These are phyloP conservation scores for Sclerurus mexicanus DNA, from an alignment of 2,113 vertebrate species.

Conservation along the genomic window DNA sequence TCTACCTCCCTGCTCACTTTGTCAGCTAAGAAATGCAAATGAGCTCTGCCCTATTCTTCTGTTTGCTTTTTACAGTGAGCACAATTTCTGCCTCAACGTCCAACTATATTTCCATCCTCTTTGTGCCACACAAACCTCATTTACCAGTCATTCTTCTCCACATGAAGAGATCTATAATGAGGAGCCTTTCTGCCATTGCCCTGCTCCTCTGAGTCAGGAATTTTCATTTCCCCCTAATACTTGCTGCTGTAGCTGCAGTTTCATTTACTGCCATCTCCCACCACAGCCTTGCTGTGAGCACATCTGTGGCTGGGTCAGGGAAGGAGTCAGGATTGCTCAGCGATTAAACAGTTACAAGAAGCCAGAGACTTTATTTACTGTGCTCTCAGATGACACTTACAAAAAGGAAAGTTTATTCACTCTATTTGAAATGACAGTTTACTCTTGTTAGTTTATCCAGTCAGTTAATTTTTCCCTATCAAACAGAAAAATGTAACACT, in stretches of 20 bases:
- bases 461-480: neutral
- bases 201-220: slow-evolving; percentile 64
- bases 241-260: slow-evolving; percentile 61
- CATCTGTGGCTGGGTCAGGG: slow-evolving; percentile 51
- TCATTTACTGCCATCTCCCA: slow-evolving; percentile 48
- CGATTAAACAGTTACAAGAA: neutral
- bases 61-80: slow-evolving; percentile 58
- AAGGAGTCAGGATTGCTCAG: neutral
- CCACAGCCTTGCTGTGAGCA: slow-evolving; percentile 44
- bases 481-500: neutral
- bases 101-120: slow-evolving; percentile 66
- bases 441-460: neutral
- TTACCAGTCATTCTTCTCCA: slow-evolving; percentile 66
- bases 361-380: slow-evolving; percentile 9
- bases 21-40: slow-evolving; percentile 41
- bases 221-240: slow-evolving; percentile 61
- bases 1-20: neutral
- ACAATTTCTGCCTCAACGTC: slow-evolving; percentile 59
- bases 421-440: neutral
- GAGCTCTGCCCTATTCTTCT: slow-evolving; percentile 19
- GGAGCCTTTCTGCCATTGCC: slow-evolving; percentile 66
- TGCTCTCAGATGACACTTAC: neutral
- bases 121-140: slow-evolving; percentile 67
- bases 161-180: slow-evolving; percentile 68
- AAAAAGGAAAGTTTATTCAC: neutral